A percentile compares a stretch with the other conserved stretches of the same genome.
Evolutionary conservation across 2,113 vertebrate species (phyloP).

Genomic region (Dasyornis broadbenti): DNA sequence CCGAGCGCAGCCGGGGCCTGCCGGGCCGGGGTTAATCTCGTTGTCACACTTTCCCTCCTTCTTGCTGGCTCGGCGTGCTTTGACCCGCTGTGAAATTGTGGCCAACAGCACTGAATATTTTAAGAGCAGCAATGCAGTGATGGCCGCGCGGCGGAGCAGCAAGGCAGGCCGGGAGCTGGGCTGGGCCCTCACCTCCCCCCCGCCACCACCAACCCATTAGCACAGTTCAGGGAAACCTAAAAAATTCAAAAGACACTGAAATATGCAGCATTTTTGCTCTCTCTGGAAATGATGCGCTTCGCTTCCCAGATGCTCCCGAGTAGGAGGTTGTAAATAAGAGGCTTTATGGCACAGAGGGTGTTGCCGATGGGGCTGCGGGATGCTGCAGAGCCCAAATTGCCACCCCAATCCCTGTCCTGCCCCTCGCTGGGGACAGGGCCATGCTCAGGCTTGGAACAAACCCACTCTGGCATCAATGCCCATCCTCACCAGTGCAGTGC

Average conservation of each 20-base stretch:
- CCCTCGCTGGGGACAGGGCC: background rate
- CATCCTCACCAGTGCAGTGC: fast-evolving
- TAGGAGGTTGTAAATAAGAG: conserved; percentile 27
- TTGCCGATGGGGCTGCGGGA: background rate
- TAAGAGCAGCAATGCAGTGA: conserved; percentile 55
- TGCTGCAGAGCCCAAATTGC: background rate
- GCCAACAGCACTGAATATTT: conserved; percentile 56
- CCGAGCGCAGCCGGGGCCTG: background rate
- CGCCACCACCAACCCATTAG: conserved; percentile 34
- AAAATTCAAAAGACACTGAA: conserved; percentile 43
- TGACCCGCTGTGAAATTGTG: conserved; percentile 56
- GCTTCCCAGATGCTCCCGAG: conserved; percentile 45
- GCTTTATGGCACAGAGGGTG: conserved; percentile 8
- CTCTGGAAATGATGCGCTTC: conserved; percentile 35
- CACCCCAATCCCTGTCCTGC: background rate
- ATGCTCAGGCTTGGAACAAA: background rate
- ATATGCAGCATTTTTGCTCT: conserved; percentile 35
- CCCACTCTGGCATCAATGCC: fast-evolving
- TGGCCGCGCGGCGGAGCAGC: conserved; percentile 3
- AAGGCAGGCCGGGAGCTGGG: conserved; percentile 53
- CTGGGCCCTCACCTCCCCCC: background rate
- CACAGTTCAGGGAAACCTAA: conserved; percentile 61
- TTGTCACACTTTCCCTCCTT: conserved; percentile 54
- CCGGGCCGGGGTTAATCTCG: conserved; percentile 32
- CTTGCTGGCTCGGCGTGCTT: conserved; percentile 55